phyloP scores from a whole-genome alignment of 64 coral and sea anemone genomes.

The Pocillopora verrucosa region DNA sequence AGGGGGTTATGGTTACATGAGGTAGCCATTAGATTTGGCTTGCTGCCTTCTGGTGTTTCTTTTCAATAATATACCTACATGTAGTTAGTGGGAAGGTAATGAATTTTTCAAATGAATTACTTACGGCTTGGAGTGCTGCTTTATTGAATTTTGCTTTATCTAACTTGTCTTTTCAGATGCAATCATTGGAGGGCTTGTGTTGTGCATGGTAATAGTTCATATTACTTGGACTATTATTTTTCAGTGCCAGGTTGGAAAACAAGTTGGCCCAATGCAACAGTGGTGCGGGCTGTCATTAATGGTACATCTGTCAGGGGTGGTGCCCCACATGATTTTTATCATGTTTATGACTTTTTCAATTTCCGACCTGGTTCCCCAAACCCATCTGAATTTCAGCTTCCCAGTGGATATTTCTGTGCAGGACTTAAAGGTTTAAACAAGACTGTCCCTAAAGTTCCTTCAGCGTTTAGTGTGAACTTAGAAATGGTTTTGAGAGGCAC shows the following conservation, averaged over 20 bases:
- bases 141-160: not conserved
- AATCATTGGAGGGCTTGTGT: constrained; percentile 76
- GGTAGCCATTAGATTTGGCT: too few species aligned
- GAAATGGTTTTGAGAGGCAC: not conserved
- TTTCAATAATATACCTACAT: too few species aligned
- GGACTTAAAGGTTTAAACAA: constrained; percentile 57
- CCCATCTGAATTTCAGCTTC: constrained; percentile 57
- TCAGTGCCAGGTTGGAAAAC: constrained; percentile 62
- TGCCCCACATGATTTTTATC: constrained; percentile 44
- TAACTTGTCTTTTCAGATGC: constrained; percentile 52
- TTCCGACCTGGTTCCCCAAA: constrained; percentile 54
- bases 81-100: too few species aligned
- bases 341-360: constrained; percentile 88
- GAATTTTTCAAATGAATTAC: too few species aligned
- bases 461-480: constrained; percentile 50
- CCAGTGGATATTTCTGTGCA: constrained; percentile 63
- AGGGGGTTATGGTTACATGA: too few species aligned
- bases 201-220: constrained; percentile 39
- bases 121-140: too few species aligned
- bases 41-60: too few species aligned
- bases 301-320: constrained; percentile 5
- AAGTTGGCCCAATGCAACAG: constrained; percentile 39
- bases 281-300: constrained; percentile 68
- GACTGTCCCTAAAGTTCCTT: constrained; percentile 37
- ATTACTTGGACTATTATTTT: constrained; percentile 71